These are phyloP conservation scores for Phataginus tetradactyla DNA, from an alignment of 2,797 vertebrate species.

Conservation along the genomic window DNA sequence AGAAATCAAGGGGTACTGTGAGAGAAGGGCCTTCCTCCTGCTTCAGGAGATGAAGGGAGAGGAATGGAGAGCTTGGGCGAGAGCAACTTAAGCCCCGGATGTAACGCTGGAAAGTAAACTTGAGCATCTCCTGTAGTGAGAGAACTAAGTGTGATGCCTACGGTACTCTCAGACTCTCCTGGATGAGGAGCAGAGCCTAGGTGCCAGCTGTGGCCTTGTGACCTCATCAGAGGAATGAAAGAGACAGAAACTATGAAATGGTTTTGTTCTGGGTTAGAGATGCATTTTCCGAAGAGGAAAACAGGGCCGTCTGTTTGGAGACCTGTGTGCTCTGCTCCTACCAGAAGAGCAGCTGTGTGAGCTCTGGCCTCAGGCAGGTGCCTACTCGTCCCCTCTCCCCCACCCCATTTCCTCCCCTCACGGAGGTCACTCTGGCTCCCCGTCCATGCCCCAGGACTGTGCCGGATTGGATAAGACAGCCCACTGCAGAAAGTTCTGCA, in stretches of 20 bases:
- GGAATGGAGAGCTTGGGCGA: neutral
- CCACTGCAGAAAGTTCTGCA: neutral
- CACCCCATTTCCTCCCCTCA: neutral
- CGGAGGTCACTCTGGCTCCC: neutral
- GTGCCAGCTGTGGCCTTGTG: neutral
- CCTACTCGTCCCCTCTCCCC: neutral
- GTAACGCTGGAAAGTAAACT: neutral
- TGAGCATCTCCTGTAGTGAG: accelerated
- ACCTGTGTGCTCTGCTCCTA: neutral
- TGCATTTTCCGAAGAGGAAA: neutral
- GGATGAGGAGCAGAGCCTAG: neutral
- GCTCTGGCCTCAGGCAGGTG: neutral
- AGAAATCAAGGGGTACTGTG: neutral
- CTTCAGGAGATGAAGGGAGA: neutral
- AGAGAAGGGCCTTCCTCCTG: neutral
- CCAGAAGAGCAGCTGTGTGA: neutral
- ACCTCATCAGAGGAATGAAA: neutral
- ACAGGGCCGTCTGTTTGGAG: neutral
- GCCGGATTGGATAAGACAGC: neutral
- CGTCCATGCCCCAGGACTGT: neutral
- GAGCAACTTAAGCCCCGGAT: neutral
- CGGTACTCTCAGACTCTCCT: accelerated
- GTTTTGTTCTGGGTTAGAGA: neutral
- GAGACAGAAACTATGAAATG: neutral
- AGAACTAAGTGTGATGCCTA: neutral